Evolutionary conservation across 2,888 invertebrate species (phyloP).

Genomic region (Orchesellides sinensis): DNA sequence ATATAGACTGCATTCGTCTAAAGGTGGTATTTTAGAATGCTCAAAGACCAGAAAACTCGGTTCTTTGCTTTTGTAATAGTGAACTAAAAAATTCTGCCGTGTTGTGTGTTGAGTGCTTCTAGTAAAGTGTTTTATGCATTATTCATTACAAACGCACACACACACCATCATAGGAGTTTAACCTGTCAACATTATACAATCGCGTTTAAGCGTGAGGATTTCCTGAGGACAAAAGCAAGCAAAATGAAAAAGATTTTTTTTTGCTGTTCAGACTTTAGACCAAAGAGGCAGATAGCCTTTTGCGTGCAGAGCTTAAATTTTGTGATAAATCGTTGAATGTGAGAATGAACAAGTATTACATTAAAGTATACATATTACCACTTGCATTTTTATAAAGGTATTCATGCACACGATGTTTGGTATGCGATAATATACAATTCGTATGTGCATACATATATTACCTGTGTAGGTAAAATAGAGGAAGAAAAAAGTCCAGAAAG

Average conservation of each 20-base stretch:
- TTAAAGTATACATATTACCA: background rate
- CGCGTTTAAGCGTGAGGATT: conserved; percentile 41
- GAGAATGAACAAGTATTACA: background rate
- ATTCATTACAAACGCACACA: conserved; percentile 42
- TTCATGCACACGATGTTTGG: background rate
- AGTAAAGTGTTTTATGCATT: conserved; percentile 56
- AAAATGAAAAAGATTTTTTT: background rate
- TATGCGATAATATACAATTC: background rate
- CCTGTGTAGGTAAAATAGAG: too few relatives aligned
- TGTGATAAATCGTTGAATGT: conserved; percentile 1
- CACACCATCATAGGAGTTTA: conserved; percentile 10
- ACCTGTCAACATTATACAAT: conserved; percentile 25
- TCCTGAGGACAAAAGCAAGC: conserved; percentile 51
- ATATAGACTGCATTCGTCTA: background rate
- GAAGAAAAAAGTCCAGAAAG: background rate
- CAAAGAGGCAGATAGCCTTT: conserved; percentile 60
- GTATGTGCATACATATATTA: background rate
- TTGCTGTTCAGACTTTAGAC: conserved; percentile 23
- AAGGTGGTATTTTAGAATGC: conserved; percentile 24
- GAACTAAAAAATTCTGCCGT: conserved; percentile 22
- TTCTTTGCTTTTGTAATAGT: conserved; percentile 40
- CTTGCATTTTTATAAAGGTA: background rate
- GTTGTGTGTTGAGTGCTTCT: conserved; percentile 37
- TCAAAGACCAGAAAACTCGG: conserved; percentile 24
- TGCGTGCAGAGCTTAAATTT: conserved; percentile 63